These are phyloP conservation scores for Drosophila paranaensis DNA, from an alignment of 2,888 invertebrate genomes.

Conservation along the genomic window DNA sequence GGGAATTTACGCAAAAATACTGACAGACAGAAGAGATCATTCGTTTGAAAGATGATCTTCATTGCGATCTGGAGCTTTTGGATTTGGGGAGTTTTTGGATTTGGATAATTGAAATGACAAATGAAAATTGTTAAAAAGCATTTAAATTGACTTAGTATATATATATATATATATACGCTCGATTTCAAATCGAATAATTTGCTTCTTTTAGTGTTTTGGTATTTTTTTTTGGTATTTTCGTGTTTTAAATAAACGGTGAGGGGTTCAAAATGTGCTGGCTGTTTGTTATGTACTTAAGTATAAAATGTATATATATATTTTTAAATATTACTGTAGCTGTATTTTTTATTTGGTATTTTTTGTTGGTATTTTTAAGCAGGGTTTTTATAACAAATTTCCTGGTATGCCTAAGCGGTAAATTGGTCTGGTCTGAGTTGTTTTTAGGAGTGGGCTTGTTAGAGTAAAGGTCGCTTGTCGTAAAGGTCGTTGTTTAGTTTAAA, in stretches of 20 bases:
- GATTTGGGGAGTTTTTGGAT: constrained; percentile 1
- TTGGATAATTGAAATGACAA: constrained; percentile 43
- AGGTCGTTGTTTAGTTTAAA: constrained; percentile 21
- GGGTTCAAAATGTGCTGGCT: constrained; percentile 48
- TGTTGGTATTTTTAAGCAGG: constrained; percentile 24
- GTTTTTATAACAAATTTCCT: background rate
- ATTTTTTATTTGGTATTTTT: background rate
- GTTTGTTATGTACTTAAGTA: constrained; percentile 40
- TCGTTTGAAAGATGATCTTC: constrained; percentile 8
- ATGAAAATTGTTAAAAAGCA: constrained; percentile 56
- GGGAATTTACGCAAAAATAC: constrained; percentile 15
- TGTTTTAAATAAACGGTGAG: constrained; percentile 48
- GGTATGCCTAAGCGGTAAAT: constrained; percentile 21
- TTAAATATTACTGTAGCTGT: constrained; percentile 26
- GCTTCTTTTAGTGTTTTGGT: constrained; percentile 10
- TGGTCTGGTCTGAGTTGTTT: constrained; percentile 36
- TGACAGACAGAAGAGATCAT: constrained; percentile 26
- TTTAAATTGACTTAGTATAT: constrained; percentile 36
- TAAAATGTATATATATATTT: constrained; percentile 42
- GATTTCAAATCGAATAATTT: constrained; percentile 19
- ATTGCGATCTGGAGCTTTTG: constrained; percentile 15
- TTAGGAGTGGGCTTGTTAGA: constrained; percentile 13
- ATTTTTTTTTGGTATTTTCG: constrained; percentile 20
- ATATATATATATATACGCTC: constrained; percentile 15
- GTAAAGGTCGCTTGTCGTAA: constrained; percentile 38